A percentile compares a stretch with the other conserved stretches of the same genome.
These are phyloP conservation scores for Petrocephalus schoutedeni DNA, from an alignment of 2,797 vertebrate genomes.

Conservation along the genomic window DNA sequence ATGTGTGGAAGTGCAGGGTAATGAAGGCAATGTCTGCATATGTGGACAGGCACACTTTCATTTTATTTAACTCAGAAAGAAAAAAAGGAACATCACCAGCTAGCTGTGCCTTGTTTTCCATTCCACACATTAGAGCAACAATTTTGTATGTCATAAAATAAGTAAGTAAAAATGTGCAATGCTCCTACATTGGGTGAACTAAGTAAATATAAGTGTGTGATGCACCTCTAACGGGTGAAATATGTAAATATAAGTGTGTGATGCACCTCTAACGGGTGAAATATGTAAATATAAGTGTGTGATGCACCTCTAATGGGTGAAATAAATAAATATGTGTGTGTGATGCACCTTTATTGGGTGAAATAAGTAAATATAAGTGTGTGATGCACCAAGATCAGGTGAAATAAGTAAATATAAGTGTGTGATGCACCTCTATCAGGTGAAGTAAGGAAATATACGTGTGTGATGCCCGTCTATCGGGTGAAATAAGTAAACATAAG, in stretches of 20 bases:
- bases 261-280: too few species aligned
- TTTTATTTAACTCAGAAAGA: not conserved
- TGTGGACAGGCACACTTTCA: not conserved
- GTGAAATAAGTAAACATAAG: too few species aligned
- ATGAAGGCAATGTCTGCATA: constrained; percentile 39
- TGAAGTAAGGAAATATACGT: too few species aligned
- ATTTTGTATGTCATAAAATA: not conserved
- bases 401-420: too few species aligned
- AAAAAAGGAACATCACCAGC: not conserved
- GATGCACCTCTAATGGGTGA: too few species aligned
- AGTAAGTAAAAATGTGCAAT: not conserved
- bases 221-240: not conserved
- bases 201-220: not conserved
- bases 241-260: too few species aligned
- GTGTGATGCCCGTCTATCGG: not conserved
- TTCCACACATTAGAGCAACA: not conserved
- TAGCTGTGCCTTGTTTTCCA: not conserved
- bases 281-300: too few species aligned
- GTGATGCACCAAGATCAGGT: too few species aligned
- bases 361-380: too few species aligned
- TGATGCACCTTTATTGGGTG: too few species aligned
- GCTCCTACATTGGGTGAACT: not conserved
- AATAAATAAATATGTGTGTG: too few species aligned
- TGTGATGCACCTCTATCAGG: too few species aligned
- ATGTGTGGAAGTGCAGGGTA: constrained; percentile 43